Base-by-base conservation (phyloP, 2,113 vertebrate genomes). In the Grallaria varia region DNA sequence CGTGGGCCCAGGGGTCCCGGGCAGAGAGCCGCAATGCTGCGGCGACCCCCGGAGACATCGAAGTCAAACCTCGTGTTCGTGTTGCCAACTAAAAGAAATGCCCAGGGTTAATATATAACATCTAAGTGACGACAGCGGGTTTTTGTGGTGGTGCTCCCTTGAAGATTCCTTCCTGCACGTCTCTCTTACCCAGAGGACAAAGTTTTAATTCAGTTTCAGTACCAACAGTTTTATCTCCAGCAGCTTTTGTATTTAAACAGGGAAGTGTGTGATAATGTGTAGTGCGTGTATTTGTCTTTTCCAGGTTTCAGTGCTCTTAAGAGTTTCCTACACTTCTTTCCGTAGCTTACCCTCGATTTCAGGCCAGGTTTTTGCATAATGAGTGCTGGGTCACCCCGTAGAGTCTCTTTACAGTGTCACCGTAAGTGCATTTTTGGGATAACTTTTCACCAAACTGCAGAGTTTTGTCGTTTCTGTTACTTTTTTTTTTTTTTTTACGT, bases 281-380 rank as follows among this genome's bases (percentile, higher is more conserved):
- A 1, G 9, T 8, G 6, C 20, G 3, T 30, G 1, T 39, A 6
- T 37, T 40, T 59, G 4, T 7, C 5, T 17, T n/a, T 64, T 87
- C 35, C 8, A 14, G 16, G 6, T 49, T 60, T 80, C 30, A 8
- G 0, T 30, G 20, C 35, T 76, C 0, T 15, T 66, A 4, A 4
- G 22, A 56, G 5, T 10, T 84, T 27, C 4, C 12, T 45, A 1
- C 3, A 1, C 12, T 28, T 49, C 3, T 8, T 4, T 37, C 20
- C 9, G 6, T 44, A 28, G 19, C 20, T 12, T 75, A 35, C 21
- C 10, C 18, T 30, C 0, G 0, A 1, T 79, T 49, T 33, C 56
- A 16, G 39, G 37, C 12, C 40, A 50, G 25, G 23, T 22, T 79
- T 20, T 76, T 14, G 4, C 4, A 5, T 16, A 35, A 5, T 1